Percentiles rank a stretch among this genome's conserved stretches.
Conservation (phyloP, 1,140 invertebrate species). For the Drosophila lacertosa region DNA sequence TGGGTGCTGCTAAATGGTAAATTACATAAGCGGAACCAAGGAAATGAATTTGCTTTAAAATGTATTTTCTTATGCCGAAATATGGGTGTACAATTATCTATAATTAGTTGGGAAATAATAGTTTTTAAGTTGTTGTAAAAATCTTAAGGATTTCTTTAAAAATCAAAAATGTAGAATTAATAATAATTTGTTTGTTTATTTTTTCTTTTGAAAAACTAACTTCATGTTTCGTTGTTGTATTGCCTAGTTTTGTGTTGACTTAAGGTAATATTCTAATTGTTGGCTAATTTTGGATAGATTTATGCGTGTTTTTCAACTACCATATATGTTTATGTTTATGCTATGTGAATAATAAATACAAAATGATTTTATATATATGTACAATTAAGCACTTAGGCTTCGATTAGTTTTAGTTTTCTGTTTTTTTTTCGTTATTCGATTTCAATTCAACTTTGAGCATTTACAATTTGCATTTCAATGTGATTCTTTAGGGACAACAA, state of each 20-base stretch:
- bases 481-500: constrained; percentile 11
- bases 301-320: constrained; percentile 82
- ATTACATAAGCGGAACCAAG: constrained; percentile 23
- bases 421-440: constrained; percentile 35
- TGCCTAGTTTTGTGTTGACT: constrained; percentile 44
- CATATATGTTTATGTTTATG: constrained; percentile 36
- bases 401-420: constrained; percentile 21
- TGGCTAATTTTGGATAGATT: constrained; percentile 81
- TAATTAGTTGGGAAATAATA: not conserved
- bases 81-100: no score
- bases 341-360: constrained; percentile 49
- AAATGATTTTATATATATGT: constrained; percentile 33
- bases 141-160: no score
- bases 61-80: no score
- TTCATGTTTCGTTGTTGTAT: constrained; percentile 28
- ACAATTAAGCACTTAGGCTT: constrained; percentile 50
- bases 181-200: no score
- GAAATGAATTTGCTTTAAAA: constrained; percentile 3
- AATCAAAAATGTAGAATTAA: no score
- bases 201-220: not conserved
- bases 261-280: constrained; percentile 54
- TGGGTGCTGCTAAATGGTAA: constrained; percentile 51
- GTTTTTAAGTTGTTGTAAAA: no score
- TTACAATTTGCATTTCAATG: constrained; percentile 57
- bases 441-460: constrained; percentile 69